phyloP scores from a whole-genome alignment of 2,113 vertebrate species.

The Odocoileus virginianus region DNA sequence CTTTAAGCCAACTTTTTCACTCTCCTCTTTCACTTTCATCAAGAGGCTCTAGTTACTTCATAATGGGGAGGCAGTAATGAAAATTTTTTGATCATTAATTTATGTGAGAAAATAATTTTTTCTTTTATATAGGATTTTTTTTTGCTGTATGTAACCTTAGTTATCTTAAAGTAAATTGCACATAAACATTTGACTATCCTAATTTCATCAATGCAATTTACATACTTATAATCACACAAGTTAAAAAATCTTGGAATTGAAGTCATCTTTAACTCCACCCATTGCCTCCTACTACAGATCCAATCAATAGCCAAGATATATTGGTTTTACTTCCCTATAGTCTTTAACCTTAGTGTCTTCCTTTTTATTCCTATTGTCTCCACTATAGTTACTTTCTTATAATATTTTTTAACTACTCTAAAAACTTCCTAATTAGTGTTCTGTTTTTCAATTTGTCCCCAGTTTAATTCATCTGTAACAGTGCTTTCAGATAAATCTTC shows the following conservation, averaged over 20 bases:
- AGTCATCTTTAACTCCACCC: neutral
- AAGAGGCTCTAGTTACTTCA: neutral
- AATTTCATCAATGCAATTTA: neutral
- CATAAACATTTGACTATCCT: neutral
- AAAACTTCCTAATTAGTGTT: neutral
- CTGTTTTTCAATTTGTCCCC: neutral
- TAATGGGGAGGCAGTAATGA: neutral
- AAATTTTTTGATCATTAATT: neutral
- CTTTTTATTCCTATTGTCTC: neutral
- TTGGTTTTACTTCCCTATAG: neutral
- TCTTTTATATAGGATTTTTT: neutral
- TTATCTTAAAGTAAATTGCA: neutral
- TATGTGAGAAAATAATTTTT: neutral
- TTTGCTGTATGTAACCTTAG: neutral
- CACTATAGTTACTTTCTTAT: neutral
- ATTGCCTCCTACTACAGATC: neutral
- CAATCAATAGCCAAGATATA: neutral
- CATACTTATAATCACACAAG: neutral
- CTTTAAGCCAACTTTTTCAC: too few relatives aligned
- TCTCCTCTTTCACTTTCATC: too few relatives aligned
- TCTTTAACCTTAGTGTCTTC: neutral
- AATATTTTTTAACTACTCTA: neutral
- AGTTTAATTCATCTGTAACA: neutral
- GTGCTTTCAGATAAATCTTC: neutral
- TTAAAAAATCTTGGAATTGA: neutral